A percentile compares a stretch with the other conserved stretches of the same genome.
Evolutionary conservation across 2,797 vertebrate genomes (phyloP).

Genomic region (Leptatherina wallacei): DNA sequence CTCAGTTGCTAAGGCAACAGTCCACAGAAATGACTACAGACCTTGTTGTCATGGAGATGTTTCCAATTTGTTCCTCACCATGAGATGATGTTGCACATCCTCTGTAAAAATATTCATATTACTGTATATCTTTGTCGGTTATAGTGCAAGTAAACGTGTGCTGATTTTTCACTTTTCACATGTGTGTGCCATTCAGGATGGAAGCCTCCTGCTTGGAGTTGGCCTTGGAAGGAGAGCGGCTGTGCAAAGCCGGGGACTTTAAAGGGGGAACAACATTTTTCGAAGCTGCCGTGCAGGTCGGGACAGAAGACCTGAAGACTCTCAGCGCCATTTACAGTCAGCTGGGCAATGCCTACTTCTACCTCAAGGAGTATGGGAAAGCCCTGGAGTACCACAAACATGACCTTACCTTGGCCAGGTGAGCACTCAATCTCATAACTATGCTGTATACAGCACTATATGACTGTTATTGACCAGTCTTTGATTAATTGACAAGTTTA

Average conservation of each 20-base stretch:
- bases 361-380: constrained; percentile 95
- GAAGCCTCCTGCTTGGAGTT: constrained; percentile 96
- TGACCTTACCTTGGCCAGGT: constrained; percentile 96
- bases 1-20: constrained; percentile 68
- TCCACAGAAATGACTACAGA: constrained; percentile 47
- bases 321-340: constrained; percentile 99
- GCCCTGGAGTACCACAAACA: constrained; percentile 95
- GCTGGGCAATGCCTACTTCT: constrained; percentile 97
- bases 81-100: constrained; percentile 32
- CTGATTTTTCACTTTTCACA: not conserved
- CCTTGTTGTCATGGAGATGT: constrained; percentile 66
- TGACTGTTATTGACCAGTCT: not conserved
- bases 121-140: constrained; percentile 8
- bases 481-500: not conserved
- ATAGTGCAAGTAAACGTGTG: not conserved
- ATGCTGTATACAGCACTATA: not conserved
- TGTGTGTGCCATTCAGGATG: constrained; percentile 84
- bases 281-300: constrained; percentile 94
- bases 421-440: constrained; percentile 38
- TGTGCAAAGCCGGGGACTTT: constrained; percentile 96
- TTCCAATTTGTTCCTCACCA: constrained; percentile 30
- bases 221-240: constrained; percentile 93
- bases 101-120: constrained; percentile 11
- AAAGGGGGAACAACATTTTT: constrained; percentile 94
- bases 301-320: constrained; percentile 97